A percentile compares a stretch with the other conserved stretches of the same genome.
phyloP scores from a whole-genome alignment of 1,140 invertebrate species.

The Diachasma alloeum region DNA sequence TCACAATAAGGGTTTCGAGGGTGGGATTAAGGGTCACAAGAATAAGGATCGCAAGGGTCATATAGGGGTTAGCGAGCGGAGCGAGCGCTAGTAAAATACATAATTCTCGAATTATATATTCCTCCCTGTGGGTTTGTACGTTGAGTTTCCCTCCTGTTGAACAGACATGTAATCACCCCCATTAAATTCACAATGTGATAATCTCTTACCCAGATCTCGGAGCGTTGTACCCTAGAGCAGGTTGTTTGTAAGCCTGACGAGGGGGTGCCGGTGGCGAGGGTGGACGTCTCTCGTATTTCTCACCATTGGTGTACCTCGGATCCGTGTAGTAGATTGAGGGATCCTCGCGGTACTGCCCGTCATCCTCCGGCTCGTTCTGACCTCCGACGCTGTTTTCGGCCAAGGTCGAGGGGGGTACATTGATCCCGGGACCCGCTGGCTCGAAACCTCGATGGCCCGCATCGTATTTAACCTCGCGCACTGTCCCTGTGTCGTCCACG shows the following conservation, averaged over 20 bases:
- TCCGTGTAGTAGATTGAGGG: constrained; percentile 80
- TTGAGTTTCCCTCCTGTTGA: no score
- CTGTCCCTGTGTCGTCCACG: constrained; percentile 78
- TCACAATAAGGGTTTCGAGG: no score
- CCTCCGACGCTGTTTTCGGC: constrained; percentile 61
- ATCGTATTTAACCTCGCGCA: constrained; percentile 80
- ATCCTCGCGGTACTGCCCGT: constrained; percentile 84
- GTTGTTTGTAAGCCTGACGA: neutral
- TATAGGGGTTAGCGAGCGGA: no score
- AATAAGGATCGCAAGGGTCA: no score
- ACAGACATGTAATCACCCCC: no score
- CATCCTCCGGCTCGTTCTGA: constrained; percentile 74
- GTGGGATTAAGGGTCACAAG: no score
- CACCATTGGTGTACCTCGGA: constrained; percentile 72
- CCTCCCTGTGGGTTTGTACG: no score
- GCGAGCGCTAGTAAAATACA: no score
- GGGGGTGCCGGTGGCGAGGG: constrained; percentile 37
- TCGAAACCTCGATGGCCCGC: constrained; percentile 79
- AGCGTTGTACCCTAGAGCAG: neutral
- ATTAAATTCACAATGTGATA: no score
- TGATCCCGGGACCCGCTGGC: constrained; percentile 78
- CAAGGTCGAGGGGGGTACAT: constrained; percentile 78
- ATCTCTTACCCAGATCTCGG: neutral
- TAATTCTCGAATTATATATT: no score
- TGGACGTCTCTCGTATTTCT: constrained; percentile 54